A percentile compares a stretch with the other conserved stretches of the same genome.
Conservation (phyloP, 2,797 vertebrate genomes). For the Rhabdophis nuchalis region DNA sequence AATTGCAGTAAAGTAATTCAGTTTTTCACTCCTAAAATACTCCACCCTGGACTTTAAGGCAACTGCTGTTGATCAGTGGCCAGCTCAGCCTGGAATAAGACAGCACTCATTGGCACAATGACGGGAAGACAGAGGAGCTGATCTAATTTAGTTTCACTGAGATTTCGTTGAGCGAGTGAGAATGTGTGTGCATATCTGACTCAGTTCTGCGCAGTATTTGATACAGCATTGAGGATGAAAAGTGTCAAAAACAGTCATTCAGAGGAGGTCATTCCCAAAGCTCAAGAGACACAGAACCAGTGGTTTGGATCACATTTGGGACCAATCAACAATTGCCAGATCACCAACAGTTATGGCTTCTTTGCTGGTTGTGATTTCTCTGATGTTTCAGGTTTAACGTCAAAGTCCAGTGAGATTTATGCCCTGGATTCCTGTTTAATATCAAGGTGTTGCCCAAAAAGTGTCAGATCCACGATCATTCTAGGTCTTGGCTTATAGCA, state of each 20-base stretch:
- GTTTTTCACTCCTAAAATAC: neutral
- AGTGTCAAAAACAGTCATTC: neutral
- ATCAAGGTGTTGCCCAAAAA: neutral
- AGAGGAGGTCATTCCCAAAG: neutral
- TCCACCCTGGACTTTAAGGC: neutral
- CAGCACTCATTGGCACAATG: neutral
- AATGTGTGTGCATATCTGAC: neutral
- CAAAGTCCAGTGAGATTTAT: neutral
- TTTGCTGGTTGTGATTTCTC: neutral
- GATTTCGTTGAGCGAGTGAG: neutral
- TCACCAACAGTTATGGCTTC: neutral
- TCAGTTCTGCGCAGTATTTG: neutral
- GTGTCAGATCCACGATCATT: neutral
- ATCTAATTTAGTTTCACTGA: neutral
- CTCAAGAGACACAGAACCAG: neutral
- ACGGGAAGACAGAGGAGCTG: neutral
- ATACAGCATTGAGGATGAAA: neutral
- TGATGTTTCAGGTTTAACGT: neutral
- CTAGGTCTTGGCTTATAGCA: neutral
- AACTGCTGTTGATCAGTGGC: neutral
- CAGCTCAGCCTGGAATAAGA: neutral
- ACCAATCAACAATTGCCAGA: neutral
- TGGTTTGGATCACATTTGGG: neutral
- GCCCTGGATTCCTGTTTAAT: neutral
- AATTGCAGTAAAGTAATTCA: neutral